Percentiles rank a stretch among this genome's conserved stretches.
These are phyloP conservation scores for Philonicus albiceps DNA, from an alignment of 2,888 invertebrate genomes.

Conservation along the genomic window DNA sequence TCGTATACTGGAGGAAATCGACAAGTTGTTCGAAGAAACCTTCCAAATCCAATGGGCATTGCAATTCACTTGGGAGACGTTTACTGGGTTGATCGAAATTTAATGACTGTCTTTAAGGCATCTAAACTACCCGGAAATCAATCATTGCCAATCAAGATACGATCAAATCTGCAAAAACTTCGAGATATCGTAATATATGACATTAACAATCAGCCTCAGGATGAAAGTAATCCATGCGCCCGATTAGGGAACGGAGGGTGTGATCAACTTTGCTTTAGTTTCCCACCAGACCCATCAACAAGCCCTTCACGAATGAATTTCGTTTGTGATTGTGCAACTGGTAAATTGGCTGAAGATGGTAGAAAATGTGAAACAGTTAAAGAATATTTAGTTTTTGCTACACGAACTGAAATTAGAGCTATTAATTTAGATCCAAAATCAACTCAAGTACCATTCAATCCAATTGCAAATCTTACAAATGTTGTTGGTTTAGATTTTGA, in stretches of 20 bases:
- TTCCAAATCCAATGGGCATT: slow-evolving; percentile 94
- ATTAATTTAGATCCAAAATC: slow-evolving; percentile 87
- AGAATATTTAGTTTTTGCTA: slow-evolving; percentile 93
- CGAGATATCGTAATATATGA: slow-evolving; percentile 93
- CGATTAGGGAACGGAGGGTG: slow-evolving; percentile 83
- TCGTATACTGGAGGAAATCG: slow-evolving; percentile 82
- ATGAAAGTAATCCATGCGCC: slow-evolving; percentile 82
- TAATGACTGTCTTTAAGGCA: slow-evolving; percentile 83
- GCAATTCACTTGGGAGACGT: slow-evolving; percentile 84
- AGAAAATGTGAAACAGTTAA: slow-evolving; percentile 83
- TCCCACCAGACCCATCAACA: slow-evolving; percentile 72
- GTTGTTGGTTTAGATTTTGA: slow-evolving; percentile 97
- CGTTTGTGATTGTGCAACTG: slow-evolving; percentile 92
- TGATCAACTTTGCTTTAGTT: slow-evolving; percentile 94
- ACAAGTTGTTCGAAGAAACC: slow-evolving; percentile 82
- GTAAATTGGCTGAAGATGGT: slow-evolving; percentile 72
- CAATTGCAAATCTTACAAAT: slow-evolving; percentile 85
- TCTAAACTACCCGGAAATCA: slow-evolving; percentile 79
- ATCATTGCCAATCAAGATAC: slow-evolving; percentile 74
- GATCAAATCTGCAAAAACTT: slow-evolving; percentile 84
- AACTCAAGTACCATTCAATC: slow-evolving; percentile 83
- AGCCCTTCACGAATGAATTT: slow-evolving; percentile 66
- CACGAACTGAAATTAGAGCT: slow-evolving; percentile 90
- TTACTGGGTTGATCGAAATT: slow-evolving; percentile 94
- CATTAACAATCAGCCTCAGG: slow-evolving; percentile 83